phyloP scores from a whole-genome alignment of 2,113 vertebrate species.

The Oenanthe melanoleuca region DNA sequence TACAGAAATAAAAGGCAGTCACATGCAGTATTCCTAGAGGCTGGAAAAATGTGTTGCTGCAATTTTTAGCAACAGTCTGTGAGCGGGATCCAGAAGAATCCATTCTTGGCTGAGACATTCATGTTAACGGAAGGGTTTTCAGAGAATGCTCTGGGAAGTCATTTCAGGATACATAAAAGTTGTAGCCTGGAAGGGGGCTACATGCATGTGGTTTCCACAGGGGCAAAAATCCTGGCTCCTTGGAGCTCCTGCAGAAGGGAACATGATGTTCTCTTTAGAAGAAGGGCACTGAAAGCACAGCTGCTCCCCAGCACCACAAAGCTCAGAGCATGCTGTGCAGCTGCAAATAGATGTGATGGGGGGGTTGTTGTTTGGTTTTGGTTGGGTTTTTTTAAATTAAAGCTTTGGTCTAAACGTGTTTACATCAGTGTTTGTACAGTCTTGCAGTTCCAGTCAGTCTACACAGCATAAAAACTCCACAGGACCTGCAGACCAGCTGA shows the following conservation, averaged over 20 bases:
- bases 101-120: not conserved
- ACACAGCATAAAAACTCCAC: not conserved
- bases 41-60: not conserved
- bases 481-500: not conserved
- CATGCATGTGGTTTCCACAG: conserved; percentile 7
- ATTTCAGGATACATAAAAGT: conserved; percentile 33
- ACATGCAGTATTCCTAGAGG: not conserved
- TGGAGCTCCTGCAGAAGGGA: not conserved
- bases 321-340: not conserved
- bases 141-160: not conserved
- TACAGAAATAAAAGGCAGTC: not conserved
- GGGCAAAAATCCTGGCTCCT: conserved; percentile 4
- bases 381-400: not conserved
- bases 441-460: not conserved
- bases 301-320: not conserved
- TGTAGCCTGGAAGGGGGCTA: conserved; percentile 1
- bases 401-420: not conserved
- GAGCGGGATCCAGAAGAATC: not conserved
- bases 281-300: not conserved
- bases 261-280: conserved; percentile 35
- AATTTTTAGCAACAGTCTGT: not conserved
- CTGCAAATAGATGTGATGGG: not conserved
- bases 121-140: not conserved
- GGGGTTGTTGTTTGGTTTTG: not conserved
- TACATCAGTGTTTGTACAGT: not conserved